Evolutionary conservation across 2,888 invertebrate genomes (phyloP).

Genomic region (Argynnis bischoffii): DNA sequence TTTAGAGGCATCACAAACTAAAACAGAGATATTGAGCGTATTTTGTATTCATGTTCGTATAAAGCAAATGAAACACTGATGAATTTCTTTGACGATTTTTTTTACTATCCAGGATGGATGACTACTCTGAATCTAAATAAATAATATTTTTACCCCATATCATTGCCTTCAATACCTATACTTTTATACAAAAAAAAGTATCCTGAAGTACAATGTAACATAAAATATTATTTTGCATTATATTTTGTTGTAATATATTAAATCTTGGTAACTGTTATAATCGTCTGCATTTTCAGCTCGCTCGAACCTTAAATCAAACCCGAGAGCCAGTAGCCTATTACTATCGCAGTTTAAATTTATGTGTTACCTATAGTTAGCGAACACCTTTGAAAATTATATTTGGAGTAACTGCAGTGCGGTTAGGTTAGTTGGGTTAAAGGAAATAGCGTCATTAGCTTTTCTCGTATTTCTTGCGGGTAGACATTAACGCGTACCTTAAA

Average conservation of each 20-base stretch:
- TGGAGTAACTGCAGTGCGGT: slow-evolving; percentile 71
- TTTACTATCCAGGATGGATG: too few species aligned
- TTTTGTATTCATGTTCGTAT: too few species aligned
- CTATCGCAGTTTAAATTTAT: slow-evolving; percentile 73
- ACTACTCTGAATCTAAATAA: too few species aligned
- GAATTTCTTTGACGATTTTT: too few species aligned
- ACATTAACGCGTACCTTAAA: slow-evolving; percentile 67
- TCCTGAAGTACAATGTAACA: background rate
- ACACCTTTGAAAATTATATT: slow-evolving; percentile 76
- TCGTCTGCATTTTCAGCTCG: slow-evolving; percentile 56
- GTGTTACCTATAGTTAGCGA: slow-evolving; percentile 70
- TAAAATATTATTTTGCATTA: background rate
- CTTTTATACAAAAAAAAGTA: background rate
- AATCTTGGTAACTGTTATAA: slow-evolving; percentile 38
- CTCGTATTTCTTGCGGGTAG: slow-evolving; percentile 70
- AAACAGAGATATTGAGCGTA: too few species aligned
- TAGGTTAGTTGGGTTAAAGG: slow-evolving; percentile 54
- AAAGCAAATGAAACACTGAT: too few species aligned
- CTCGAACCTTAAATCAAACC: slow-evolving; percentile 65
- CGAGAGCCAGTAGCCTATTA: slow-evolving; percentile 63
- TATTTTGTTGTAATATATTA: slow-evolving; percentile 18
- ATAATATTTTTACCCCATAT: too few species aligned
- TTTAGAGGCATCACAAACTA: too few species aligned
- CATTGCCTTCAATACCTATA: too few species aligned
- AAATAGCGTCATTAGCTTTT: slow-evolving; percentile 78